Conservation (phyloP, 2,797 vertebrate species). For the Danionella dracula region DNA sequence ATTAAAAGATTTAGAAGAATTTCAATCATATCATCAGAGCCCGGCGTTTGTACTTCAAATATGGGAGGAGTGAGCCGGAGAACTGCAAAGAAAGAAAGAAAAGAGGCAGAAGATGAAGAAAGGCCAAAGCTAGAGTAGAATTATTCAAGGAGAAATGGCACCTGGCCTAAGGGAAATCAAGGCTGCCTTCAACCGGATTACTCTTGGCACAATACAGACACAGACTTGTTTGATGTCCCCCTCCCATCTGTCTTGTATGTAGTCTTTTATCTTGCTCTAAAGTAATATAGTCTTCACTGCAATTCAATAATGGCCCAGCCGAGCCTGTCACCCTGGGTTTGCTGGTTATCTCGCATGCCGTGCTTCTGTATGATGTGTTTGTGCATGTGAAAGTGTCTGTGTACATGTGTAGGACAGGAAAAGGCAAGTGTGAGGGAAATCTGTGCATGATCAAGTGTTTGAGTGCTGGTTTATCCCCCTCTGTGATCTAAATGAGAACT, state of each 20-base stretch:
- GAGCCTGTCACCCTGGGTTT: constrained; percentile 93
- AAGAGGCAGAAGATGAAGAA: constrained; percentile 49
- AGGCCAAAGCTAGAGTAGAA: constrained; percentile 65
- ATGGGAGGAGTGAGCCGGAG: constrained; percentile 24
- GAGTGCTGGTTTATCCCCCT: constrained; percentile 68
- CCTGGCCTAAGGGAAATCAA: constrained; percentile 90
- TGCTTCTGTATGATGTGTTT: constrained; percentile 69
- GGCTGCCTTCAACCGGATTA: constrained; percentile 86
- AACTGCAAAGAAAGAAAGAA: constrained; percentile 29
- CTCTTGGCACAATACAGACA: constrained; percentile 92
- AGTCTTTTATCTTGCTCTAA: constrained; percentile 98
- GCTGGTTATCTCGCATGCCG: constrained; percentile 92
- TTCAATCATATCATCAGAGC: constrained; percentile 63
- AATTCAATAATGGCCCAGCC: constrained; percentile 94
- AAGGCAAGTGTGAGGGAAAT: constrained; percentile 28
- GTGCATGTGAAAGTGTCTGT: constrained; percentile 54
- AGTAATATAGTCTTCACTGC: constrained; percentile 95
- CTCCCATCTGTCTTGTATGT: constrained; percentile 92
- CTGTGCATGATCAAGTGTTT: constrained; percentile 57
- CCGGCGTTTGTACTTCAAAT: constrained; percentile 48
- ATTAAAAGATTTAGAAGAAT: constrained; percentile 69
- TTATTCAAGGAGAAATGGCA: constrained; percentile 86
- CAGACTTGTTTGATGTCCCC: constrained; percentile 95
- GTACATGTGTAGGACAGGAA: constrained; percentile 35
- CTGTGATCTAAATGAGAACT: constrained; percentile 79